Base-by-base conservation (phyloP, 2,113 vertebrate genomes). In the Psittacara wagleri region DNA sequence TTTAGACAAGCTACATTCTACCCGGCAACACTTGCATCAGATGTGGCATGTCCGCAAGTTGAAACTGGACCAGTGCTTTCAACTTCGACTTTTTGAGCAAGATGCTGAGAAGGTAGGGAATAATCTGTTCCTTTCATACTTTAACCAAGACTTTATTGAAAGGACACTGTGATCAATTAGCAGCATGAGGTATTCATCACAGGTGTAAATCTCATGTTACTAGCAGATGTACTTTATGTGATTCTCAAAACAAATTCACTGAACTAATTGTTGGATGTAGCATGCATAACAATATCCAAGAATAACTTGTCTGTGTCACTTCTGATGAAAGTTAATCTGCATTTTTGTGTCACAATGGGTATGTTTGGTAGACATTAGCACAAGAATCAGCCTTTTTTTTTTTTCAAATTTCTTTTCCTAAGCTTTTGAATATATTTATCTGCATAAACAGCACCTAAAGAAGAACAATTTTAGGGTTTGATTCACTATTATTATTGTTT, bases 11-110 rank as follows among this genome's bases (percentile, higher is more conserved):
- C 98, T 99, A 62, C 99, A 99, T 97, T 99, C 99, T n/a, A 99
- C 99, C 9, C 97, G 99, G 89, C 99, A 99, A 46, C 99, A 99
- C 79, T 98, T 99, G 86, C 99, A 99, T 89, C 99, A 99, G 98
- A 99, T 99, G 98, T 99, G 99, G 99, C 99, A 99, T 1, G 98
- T 99, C 43, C 98, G 99, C 91, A 99, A 99, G 90, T 96, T 99
- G 96, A 99, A 99, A 96, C 96, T 99, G 93, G 99, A 99, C 97
- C 99, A 99, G 97, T 99, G 99, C 93, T 99, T 99, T 96, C 99
- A 99, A 97, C 98, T 99, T 37, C 98, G 99, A 24, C 99, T 99
- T 66, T 99, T 99, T 28, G 99, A 99, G 86, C 99, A 99, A 95
- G 99, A 99, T 46, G 99, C 99, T 4, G 99, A 99, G 96, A 99